These are phyloP conservation scores for Penaeus chinensis DNA, from an alignment of 1,140 invertebrate genomes.

Conservation along the genomic window DNA sequence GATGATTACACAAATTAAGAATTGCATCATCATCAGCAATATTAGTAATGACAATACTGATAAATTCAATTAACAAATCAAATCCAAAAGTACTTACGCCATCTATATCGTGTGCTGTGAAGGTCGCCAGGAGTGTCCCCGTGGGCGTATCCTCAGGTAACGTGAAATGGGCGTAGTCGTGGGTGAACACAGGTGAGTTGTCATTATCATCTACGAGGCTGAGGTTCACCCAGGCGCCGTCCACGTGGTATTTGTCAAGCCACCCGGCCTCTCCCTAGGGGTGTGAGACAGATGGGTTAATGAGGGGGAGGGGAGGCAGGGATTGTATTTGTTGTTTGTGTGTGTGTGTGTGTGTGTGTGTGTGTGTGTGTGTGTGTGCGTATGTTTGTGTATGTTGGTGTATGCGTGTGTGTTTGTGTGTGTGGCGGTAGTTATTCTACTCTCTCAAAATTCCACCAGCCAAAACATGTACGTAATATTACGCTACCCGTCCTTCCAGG, in stretches of 20 bases:
- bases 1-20: background rate
- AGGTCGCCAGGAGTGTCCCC: constrained; percentile 35
- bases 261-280: constrained; percentile 27
- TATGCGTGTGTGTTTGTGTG: no score
- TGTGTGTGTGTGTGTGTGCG: no score
- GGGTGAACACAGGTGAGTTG: constrained; percentile 43
- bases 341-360: no score
- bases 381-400: no score
- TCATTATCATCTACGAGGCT: constrained; percentile 42
- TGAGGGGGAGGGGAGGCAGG: background rate
- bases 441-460: no score
- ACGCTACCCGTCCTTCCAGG: no score
- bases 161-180: constrained; percentile 29
- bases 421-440: no score
- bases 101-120: constrained; percentile 38
- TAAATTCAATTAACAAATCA: background rate
- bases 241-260: constrained; percentile 33
- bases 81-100: constrained; percentile 21
- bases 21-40: background rate
- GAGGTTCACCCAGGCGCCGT: constrained; percentile 42
- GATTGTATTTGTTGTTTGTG: no score
- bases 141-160: constrained; percentile 39
- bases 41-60: background rate
- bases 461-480: no score
- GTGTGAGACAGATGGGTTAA: background rate